Conservation (phyloP, 2,888 invertebrate species). For the Neria commutata region DNA sequence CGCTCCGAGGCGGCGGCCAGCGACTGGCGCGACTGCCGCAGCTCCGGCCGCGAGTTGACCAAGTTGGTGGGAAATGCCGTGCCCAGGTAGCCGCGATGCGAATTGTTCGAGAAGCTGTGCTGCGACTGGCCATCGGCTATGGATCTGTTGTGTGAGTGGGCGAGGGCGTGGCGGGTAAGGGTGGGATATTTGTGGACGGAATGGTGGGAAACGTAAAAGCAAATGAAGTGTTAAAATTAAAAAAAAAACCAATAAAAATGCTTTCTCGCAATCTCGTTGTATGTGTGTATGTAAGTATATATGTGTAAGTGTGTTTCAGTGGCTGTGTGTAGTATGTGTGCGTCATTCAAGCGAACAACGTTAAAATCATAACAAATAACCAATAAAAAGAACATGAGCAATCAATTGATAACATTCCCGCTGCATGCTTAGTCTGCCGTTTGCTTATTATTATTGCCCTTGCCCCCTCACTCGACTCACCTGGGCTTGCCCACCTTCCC, state of each 20-base stretch:
- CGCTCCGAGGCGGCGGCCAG: constrained; percentile 82
- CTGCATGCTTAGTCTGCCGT: not conserved
- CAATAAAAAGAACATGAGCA: constrained; percentile 26
- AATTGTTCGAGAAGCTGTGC: constrained; percentile 84
- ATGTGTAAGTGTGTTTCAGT: constrained; percentile 11
- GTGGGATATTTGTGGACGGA: constrained; percentile 9
- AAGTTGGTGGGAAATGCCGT: constrained; percentile 76
- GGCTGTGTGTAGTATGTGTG: constrained; percentile 17
- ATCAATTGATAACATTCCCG: constrained; percentile 19
- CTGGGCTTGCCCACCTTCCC: constrained; percentile 63
- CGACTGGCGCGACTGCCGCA: constrained; percentile 85
- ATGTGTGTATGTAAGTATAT: constrained; percentile 3
- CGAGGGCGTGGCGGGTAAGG: constrained; percentile 9
- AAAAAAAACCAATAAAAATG: not conserved
- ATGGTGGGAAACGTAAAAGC: not conserved
- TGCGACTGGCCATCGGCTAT: constrained; percentile 89
- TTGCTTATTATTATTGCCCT: not conserved
- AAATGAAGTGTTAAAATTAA: not conserved
- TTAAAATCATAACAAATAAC: constrained; percentile 33
- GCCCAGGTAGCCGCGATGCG: constrained; percentile 73
- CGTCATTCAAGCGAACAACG: constrained; percentile 27
- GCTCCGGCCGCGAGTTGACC: constrained; percentile 78
- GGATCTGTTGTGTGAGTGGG: constrained; percentile 64
- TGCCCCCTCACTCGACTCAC: constrained; percentile 50
- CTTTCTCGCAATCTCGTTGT: not conserved